A percentile compares a stretch with the other conserved stretches of the same genome.
Conservation (phyloP, 1,140 invertebrate genomes). For the Drosophila leontia region DNA sequence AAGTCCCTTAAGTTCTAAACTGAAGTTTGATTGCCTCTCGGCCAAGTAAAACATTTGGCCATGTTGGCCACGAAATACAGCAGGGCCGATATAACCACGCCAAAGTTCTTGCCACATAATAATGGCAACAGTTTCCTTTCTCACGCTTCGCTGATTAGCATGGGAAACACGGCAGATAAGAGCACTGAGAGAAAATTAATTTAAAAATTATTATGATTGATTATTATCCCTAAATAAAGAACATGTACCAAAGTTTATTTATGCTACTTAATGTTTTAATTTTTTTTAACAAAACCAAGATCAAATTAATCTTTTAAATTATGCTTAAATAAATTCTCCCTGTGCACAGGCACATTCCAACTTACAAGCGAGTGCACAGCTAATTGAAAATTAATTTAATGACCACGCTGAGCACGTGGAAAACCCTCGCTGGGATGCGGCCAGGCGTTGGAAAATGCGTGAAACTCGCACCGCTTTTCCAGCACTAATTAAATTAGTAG, state of each 20-base stretch:
- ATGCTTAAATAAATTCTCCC: not conserved
- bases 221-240: too few species aligned
- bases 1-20: slow-evolving; percentile 20
- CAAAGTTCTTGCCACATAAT: slow-evolving; percentile 42
- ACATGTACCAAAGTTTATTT: too few species aligned
- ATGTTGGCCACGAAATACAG: slow-evolving; percentile 25
- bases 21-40: slow-evolving; percentile 19
- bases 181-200: slow-evolving; percentile 1
- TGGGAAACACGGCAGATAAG: slow-evolving; percentile 3
- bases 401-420: slow-evolving; percentile 28
- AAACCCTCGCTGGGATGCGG: slow-evolving; percentile 6
- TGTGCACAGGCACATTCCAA: slow-evolving; percentile 4
- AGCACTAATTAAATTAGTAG: slow-evolving; percentile 29
- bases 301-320: not conserved
- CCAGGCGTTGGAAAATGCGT: slow-evolving; percentile 29
- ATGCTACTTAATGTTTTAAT: too few species aligned
- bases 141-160: slow-evolving; percentile 38
- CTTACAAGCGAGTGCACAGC: slow-evolving; percentile 27
- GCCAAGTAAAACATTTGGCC: slow-evolving; percentile 14
- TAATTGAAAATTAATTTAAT: slow-evolving; percentile 70
- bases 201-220: too few species aligned
- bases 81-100: slow-evolving; percentile 7
- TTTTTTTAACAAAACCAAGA: not conserved
- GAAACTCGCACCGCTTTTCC: slow-evolving; percentile 12
- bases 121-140: slow-evolving; percentile 27